Conservation (phyloP, 2,888 invertebrate species). For the Lasiommata megera region DNA sequence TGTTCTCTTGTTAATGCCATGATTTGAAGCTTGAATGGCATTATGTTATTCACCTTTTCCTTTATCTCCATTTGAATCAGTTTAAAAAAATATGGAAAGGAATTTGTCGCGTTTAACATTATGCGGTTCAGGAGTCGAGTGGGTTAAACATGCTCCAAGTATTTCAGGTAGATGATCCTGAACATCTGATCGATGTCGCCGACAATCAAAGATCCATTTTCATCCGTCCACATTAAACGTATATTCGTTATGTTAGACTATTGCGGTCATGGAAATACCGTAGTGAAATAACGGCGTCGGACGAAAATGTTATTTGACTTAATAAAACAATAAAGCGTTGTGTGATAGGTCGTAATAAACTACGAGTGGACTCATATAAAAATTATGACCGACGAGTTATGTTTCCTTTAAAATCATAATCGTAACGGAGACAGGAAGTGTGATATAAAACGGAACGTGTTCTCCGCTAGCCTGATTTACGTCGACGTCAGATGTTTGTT, state of each 20-base stretch:
- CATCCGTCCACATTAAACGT: too few relatives aligned
- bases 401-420: constrained; percentile 63
- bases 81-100: too few relatives aligned
- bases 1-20: too few relatives aligned
- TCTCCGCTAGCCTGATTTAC: constrained; percentile 54
- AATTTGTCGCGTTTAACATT: too few relatives aligned
- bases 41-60: too few relatives aligned
- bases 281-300: neutral
- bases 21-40: too few relatives aligned
- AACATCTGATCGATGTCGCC: too few relatives aligned
- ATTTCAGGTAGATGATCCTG: too few relatives aligned
- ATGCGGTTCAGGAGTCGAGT: too few relatives aligned
- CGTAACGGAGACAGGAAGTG: constrained; percentile 65
- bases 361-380: constrained; percentile 40
- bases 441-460: constrained; percentile 51
- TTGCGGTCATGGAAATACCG: neutral
- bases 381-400: constrained; percentile 57
- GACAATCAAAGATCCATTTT: too few relatives aligned
- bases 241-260: neutral
- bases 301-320: constrained; percentile 18
- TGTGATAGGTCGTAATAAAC: constrained; percentile 32
- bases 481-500: constrained; percentile 57
- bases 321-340: constrained; percentile 2
- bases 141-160: too few relatives aligned
- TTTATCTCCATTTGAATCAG: too few relatives aligned